phyloP scores from a whole-genome alignment of 2,888 invertebrate genomes.

The Meiosimyza platycephala region DNA sequence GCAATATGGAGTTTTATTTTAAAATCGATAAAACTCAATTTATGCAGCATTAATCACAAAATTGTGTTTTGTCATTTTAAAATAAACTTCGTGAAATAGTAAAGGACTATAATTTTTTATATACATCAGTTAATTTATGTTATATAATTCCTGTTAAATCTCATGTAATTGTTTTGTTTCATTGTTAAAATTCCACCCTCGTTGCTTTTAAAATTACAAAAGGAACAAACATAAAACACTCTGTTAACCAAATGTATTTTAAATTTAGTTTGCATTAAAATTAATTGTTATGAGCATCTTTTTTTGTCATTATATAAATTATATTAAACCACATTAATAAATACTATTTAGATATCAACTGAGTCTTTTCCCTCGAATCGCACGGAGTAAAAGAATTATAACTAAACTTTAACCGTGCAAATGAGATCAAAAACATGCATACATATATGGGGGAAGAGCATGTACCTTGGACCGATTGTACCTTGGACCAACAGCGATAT shows the following conservation, averaged over 20 bases:
- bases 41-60: background rate
- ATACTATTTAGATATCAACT: slow-evolving; percentile 33
- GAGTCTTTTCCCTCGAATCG: too few relatives aligned
- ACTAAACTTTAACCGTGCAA: too few relatives aligned
- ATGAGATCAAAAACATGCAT: too few relatives aligned
- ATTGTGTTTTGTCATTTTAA: slow-evolving; percentile 20
- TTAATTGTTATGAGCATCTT: slow-evolving; percentile 35
- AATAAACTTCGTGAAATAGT: slow-evolving; percentile 27
- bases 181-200: background rate
- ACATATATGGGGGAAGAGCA: too few relatives aligned
- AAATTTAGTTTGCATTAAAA: slow-evolving; percentile 30
- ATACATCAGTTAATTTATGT: slow-evolving; percentile 3
- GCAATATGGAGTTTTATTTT: slow-evolving; percentile 12
- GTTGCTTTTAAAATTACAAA: background rate
- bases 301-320: slow-evolving; percentile 37
- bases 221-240: slow-evolving; percentile 5
- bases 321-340: slow-evolving; percentile 33
- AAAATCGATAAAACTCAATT: slow-evolving; percentile 10
- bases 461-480: too few relatives aligned
- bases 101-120: slow-evolving; percentile 4
- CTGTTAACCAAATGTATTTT: slow-evolving; percentile 26
- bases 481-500: too few relatives aligned
- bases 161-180: slow-evolving; percentile 15
- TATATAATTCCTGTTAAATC: slow-evolving; percentile 26
- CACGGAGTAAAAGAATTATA: too few relatives aligned